A percentile compares a stretch with the other conserved stretches of the same genome.
Conservation (phyloP, 2,797 vertebrate genomes). For the Clarias pachynema region DNA sequence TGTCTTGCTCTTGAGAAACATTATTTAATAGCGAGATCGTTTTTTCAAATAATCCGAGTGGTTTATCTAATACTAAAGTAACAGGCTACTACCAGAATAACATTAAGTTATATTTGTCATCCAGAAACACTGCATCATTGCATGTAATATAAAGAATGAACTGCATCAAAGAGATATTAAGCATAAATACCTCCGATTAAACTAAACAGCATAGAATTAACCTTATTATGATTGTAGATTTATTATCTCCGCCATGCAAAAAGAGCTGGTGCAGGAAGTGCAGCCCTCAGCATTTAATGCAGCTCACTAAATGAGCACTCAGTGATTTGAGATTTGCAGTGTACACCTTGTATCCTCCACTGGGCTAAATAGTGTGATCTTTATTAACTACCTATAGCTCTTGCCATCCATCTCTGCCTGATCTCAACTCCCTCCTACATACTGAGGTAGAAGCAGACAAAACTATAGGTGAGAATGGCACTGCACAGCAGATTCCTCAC, state of each 20-base stretch:
- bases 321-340: conserved; percentile 36
- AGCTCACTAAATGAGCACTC: conserved; percentile 53
- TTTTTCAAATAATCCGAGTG: background rate
- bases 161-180: conserved; percentile 44
- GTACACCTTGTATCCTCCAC: conserved; percentile 52
- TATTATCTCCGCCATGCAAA: conserved; percentile 33
- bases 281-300: conserved; percentile 35
- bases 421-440: conserved; percentile 51
- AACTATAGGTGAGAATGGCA: conserved; percentile 28
- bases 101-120: background rate
- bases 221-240: conserved; percentile 44
- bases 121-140: conserved; percentile 1
- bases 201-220: conserved; percentile 48
- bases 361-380: conserved; percentile 58
- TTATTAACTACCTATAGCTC: conserved; percentile 58
- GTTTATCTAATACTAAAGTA: background rate
- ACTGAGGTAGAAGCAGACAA: conserved; percentile 40
- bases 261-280: conserved; percentile 41
- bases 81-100: background rate
- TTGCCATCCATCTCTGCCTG: conserved; percentile 56
- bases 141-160: conserved; percentile 49
- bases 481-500: conserved; percentile 29
- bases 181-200: conserved; percentile 43
- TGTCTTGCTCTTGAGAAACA: background rate
- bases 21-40: background rate